Percentiles rank a stretch among this genome's conserved stretches.
Conservation (phyloP, 1,140 invertebrate genomes). For the Acromyrmex echinatior region DNA sequence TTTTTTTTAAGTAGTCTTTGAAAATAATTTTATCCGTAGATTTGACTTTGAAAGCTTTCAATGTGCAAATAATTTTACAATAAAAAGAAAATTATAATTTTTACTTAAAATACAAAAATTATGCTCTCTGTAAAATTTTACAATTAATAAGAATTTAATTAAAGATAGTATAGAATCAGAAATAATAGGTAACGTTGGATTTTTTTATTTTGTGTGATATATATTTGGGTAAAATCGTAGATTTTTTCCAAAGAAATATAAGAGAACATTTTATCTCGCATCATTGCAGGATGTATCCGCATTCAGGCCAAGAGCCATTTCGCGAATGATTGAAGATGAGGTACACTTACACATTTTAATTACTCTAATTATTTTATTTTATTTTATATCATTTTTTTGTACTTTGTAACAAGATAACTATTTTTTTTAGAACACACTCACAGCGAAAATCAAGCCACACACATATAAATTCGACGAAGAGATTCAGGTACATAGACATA, state of each 20-base stretch:
- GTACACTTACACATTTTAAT: constrained; percentile 31
- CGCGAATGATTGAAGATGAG: constrained; percentile 10
- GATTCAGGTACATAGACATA: constrained; percentile 32
- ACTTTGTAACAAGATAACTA: constrained; percentile 1
- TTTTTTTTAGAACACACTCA: constrained; percentile 52
- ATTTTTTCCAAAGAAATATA: background rate
- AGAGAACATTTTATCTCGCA: background rate
- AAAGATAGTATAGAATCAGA: background rate
- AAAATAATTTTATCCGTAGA: constrained; percentile 8
- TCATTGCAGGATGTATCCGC: background rate
- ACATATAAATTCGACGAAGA: constrained; percentile 44
- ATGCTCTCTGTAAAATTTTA: background rate
- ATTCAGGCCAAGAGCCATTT: background rate
- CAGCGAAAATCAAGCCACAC: constrained; percentile 39
- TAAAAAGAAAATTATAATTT: background rate
- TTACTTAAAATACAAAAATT: constrained; percentile 1
- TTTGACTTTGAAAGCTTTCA: constrained; percentile 14
- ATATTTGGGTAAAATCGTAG: background rate
- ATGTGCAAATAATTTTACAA: constrained; percentile 20
- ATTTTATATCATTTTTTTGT: constrained; percentile 6
- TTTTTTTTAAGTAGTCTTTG: background rate
- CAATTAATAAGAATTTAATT: background rate
- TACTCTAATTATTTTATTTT: background rate
- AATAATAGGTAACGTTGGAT: background rate
- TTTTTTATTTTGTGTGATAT: background rate